phyloP scores from a whole-genome alignment of 2,113 vertebrate species.

The Mustelus asterias region DNA sequence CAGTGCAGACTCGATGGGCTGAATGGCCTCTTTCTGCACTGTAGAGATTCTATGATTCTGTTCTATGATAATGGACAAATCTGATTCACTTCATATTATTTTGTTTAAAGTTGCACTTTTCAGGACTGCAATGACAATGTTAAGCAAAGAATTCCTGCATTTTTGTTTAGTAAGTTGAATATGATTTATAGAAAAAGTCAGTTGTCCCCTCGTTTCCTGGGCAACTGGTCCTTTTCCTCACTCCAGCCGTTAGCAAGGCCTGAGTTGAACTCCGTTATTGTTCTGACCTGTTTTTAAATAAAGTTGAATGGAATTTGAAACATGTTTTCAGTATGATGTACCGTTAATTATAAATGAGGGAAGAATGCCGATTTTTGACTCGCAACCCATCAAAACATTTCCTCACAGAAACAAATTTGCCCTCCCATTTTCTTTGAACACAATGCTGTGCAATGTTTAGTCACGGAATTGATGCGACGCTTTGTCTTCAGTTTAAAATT shows the following conservation, averaged over 20 bases:
- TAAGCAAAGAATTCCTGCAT: too few relatives aligned
- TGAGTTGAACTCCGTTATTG: not conserved
- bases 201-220: not conserved
- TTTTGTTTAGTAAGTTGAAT: not conserved
- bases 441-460: not conserved
- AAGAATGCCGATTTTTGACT: not conserved
- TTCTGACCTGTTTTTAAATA: not conserved
- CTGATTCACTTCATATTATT: too few relatives aligned
- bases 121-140: too few relatives aligned
- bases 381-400: not conserved
- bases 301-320: not conserved
- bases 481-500: not conserved
- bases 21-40: too few relatives aligned
- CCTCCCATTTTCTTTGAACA: not conserved
- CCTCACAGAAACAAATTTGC: not conserved
- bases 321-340: not conserved
- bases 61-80: too few relatives aligned
- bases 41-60: too few relatives aligned
- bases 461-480: not conserved
- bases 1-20: too few relatives aligned
- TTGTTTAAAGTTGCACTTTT: too few relatives aligned
- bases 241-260: not conserved
- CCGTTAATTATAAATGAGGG: not conserved
- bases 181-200: not conserved
- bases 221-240: not conserved